Conservation (phyloP, 2,888 invertebrate species). For the Neria commutata region DNA sequence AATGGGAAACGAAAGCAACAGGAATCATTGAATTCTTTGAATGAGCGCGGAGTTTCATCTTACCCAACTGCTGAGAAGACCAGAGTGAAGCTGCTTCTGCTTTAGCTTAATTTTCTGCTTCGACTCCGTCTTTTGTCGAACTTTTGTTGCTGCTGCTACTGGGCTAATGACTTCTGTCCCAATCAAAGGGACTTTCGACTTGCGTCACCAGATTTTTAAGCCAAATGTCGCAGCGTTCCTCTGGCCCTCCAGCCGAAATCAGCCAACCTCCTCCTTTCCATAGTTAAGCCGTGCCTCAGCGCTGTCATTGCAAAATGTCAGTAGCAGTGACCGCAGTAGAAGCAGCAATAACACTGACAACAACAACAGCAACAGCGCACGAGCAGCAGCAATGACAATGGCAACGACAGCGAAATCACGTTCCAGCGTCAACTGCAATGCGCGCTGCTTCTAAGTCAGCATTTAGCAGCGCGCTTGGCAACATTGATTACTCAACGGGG, state of each 20-base stretch:
- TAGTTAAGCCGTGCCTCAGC: too few species aligned
- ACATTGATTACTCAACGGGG: slow-evolving; percentile 44
- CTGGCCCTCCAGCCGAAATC: background rate
- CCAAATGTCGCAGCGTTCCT: background rate
- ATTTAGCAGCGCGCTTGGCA: too few species aligned
- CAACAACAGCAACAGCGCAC: background rate
- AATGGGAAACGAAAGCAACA: too few species aligned
- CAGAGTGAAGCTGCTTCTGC: too few species aligned
- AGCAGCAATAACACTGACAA: slow-evolving; percentile 5
- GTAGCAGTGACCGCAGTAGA: background rate
- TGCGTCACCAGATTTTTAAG: slow-evolving; percentile 6
- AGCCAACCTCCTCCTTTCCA: too few species aligned
- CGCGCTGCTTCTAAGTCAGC: slow-evolving; percentile 31
- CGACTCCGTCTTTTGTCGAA: too few species aligned
- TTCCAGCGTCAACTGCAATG: slow-evolving; percentile 36
- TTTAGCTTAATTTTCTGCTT: too few species aligned
- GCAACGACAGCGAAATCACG: slow-evolving; percentile 36
- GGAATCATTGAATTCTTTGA: too few species aligned
- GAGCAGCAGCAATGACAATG: background rate
- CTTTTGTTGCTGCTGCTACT: too few species aligned
- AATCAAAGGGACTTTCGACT: background rate
- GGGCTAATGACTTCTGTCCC: slow-evolving; percentile 6
- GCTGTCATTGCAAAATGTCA: background rate
- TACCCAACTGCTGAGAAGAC: too few species aligned
- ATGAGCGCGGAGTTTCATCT: too few species aligned